Percentiles rank a stretch among this genome's conserved stretches.
Conservation (phyloP, 1,140 invertebrate genomes). For the Sitophilus oryzae region DNA sequence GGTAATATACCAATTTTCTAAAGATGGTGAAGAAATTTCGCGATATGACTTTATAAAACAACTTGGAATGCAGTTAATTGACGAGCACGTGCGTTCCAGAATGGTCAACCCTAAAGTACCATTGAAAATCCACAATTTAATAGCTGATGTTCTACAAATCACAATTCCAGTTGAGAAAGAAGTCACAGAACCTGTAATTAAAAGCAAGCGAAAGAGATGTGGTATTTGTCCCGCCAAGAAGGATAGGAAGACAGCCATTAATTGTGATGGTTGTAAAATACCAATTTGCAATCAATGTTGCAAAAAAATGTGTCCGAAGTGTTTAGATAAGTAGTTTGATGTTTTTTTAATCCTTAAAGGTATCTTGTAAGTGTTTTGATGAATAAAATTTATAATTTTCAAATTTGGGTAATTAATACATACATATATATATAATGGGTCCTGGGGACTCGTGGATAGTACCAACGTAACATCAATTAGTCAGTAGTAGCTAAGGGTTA, state of each 20-base stretch:
- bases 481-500: too few species aligned
- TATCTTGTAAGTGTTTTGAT: too few species aligned
- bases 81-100: conserved; percentile 1
- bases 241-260: conserved; percentile 6
- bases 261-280: conserved; percentile 5
- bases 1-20: conserved; percentile 10
- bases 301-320: conserved; percentile 6
- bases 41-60: conserved; percentile 7
- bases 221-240: conserved; percentile 2
- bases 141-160: not conserved
- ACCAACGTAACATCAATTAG: too few species aligned
- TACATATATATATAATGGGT: too few species aligned
- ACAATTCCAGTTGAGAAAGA: not conserved
- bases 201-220: conserved; percentile 1
- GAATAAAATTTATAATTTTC: too few species aligned
- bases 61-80: conserved; percentile 10
- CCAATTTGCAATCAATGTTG: conserved; percentile 10
- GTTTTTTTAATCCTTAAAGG: too few species aligned
- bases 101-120: conserved; percentile 2
- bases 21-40: conserved; percentile 7
- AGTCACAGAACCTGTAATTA: not conserved
- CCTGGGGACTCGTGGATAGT: too few species aligned
- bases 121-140: not conserved
- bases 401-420: too few species aligned
- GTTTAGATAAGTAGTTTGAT: conserved; percentile 7